Percentiles rank a stretch among this genome's conserved stretches.
Evolutionary conservation across 2,888 invertebrate species (phyloP).

Genomic region (Melieria omissa): DNA sequence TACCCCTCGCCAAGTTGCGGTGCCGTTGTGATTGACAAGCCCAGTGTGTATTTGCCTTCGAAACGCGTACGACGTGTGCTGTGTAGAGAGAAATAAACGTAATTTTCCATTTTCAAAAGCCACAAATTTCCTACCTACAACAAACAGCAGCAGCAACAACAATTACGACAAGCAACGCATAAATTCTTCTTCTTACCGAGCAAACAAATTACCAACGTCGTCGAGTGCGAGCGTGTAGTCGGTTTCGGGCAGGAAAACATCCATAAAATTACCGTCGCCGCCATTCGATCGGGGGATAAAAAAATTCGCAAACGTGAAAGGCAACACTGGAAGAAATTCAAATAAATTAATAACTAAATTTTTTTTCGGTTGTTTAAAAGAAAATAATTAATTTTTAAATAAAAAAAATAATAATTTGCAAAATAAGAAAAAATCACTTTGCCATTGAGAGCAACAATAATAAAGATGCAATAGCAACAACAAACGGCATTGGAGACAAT

Average conservation of each 20-base stretch:
- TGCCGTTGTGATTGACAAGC: conserved; percentile 65
- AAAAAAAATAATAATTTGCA: too few species aligned
- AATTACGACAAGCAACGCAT: not conserved
- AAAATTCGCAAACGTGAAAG: too few species aligned
- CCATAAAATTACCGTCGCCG: too few species aligned
- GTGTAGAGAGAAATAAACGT: conserved; percentile 50
- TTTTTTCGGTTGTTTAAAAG: too few species aligned
- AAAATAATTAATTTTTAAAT: not conserved
- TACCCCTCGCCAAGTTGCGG: conserved; percentile 63
- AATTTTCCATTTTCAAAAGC: conserved; percentile 27
- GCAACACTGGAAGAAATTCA: too few species aligned
- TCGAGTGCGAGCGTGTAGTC: too few species aligned
- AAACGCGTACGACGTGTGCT: conserved; percentile 67
- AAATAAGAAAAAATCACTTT: too few species aligned
- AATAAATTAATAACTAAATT: too few species aligned
- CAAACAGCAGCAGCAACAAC: conserved; percentile 31
- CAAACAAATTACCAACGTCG: too few species aligned
- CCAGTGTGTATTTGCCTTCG: conserved; percentile 69
- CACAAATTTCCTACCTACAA: conserved; percentile 31
- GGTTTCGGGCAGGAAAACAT: too few species aligned
- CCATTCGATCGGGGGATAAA: too few species aligned
- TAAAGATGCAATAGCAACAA: conserved; percentile 20
- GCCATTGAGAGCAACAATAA: not conserved
- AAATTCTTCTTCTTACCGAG: too few species aligned
- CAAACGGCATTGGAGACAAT: not conserved